Evolutionary conservation across 1,140 invertebrate genomes (phyloP).

Genomic region (Dreissena polymorpha): DNA sequence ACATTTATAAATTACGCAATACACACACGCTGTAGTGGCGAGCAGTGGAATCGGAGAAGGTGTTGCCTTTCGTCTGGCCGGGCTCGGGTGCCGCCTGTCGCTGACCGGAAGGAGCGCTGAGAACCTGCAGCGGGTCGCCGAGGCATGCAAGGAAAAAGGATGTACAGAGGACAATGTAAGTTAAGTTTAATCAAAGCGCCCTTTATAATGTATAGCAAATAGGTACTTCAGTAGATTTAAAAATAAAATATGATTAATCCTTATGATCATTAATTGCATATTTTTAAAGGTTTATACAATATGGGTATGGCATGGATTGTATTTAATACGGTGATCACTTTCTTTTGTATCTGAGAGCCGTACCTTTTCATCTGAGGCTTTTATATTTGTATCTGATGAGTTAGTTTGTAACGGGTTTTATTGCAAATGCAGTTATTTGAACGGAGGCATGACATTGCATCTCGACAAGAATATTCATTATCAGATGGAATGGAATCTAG

Average conservation of each 20-base stretch:
- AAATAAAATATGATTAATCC: neutral
- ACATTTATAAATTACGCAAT: no score
- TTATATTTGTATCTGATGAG: no score
- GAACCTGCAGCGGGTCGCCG: slow-evolving; percentile 37
- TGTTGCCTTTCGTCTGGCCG: slow-evolving; percentile 61
- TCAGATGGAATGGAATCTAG: no score
- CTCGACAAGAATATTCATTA: no score
- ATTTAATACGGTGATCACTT: no score
- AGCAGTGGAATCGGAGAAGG: slow-evolving; percentile 62
- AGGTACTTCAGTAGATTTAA: neutral
- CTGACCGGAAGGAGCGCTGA: slow-evolving; percentile 59
- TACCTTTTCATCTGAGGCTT: no score
- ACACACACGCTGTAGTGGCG: slow-evolving; percentile 37
- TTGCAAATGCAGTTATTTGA: no score
- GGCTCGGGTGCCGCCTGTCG: slow-evolving; percentile 52
- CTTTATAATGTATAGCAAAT: neutral
- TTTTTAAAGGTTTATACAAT: neutral
- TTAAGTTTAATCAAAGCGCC: neutral
- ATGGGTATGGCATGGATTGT: no score
- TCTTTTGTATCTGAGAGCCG: no score
- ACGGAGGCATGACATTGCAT: no score
- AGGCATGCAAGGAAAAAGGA: slow-evolving; percentile 33
- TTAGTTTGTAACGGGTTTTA: no score
- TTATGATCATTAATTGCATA: neutral
- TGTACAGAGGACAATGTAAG: slow-evolving; percentile 45